Base-by-base conservation (phyloP, 2,797 vertebrate genomes). In the Manis crassicaudata region DNA sequence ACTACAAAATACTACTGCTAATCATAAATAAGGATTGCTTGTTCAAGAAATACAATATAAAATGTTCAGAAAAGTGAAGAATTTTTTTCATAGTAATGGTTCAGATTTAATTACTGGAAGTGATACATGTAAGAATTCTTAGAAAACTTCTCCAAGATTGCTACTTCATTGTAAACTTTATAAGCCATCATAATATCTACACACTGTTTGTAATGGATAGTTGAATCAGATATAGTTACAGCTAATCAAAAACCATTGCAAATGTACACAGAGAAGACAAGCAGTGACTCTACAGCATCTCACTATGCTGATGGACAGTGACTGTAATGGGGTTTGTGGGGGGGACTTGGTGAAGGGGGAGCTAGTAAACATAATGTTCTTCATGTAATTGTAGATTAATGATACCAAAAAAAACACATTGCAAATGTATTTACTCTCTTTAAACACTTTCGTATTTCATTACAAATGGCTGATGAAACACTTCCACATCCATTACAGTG, bases 171-270 rank as follows among this genome's bases (percentile, higher is more conserved):
- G 73, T 65, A 96, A 95, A 92, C 90, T 63, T 84, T 94, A 75
- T 89, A 94, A 87, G 62, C 76, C 81, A 94, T 40, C 43, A 54
- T 73, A 88, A 83, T 92, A 50, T 89, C 54, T 70, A 18, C 32
- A 79, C 21, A 86, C 35, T 92, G 12, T 94, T 96, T 60, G 79
- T 88, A 95, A 97, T 58, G n/a, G 32, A 94, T 94, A 52, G 40
- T 94, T 87, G 73, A 75, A 87, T 95, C 62, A 68, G 79, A 91
- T 72, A 54, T 67, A 90, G 83, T 95, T 96, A 97, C 52, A 94
- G 96, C 91, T 96, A 97, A 96, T 97, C 84, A 97, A 93, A 97
- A 97, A 46, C 92, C 93, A 96, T 97, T 97, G 84, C 81, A 93
- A 81, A 95, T 96, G 54, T 96, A 96, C 37, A 40, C 37, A 40